Evolutionary conservation across 2,888 invertebrate species (phyloP).

Genomic region (Galeruca laticollis): DNA sequence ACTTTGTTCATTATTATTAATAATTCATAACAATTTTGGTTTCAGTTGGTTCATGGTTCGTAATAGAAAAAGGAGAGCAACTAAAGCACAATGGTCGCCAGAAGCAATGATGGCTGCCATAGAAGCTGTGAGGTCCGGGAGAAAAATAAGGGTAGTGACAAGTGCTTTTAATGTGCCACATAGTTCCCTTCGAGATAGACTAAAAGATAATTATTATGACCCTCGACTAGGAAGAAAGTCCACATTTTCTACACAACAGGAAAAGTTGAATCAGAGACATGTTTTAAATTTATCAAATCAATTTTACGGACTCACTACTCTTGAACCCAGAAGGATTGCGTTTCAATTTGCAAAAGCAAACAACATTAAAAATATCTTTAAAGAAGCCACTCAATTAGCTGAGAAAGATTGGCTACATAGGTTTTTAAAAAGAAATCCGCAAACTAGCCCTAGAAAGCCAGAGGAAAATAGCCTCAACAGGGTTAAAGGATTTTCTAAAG

Average conservation of each 20-base stretch:
- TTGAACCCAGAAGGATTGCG: slow-evolving; percentile 13
- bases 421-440: too few species aligned
- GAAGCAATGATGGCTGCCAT: neutral
- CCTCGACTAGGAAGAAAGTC: slow-evolving; percentile 13
- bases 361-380: neutral
- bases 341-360: slow-evolving; percentile 15
- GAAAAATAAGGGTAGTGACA: too few species aligned
- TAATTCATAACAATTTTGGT: neutral
- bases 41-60: too few species aligned
- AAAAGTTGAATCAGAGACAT: neutral
- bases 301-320: slow-evolving; percentile 11
- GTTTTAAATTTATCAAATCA: neutral
- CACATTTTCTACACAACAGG: neutral
- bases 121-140: neutral
- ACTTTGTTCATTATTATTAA: neutral
- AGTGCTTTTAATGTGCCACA: neutral
- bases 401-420: too few species aligned
- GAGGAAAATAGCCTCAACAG: too few species aligned
- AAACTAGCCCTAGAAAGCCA: too few species aligned
- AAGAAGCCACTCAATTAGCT: neutral
- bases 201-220: neutral
- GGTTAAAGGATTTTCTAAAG: too few species aligned
- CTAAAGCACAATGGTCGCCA: slow-evolving; percentile 10
- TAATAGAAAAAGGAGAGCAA: neutral
- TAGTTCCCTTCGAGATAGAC: slow-evolving; percentile 3